A percentile compares a stretch with the other conserved stretches of the same genome.
Conservation (phyloP, 2,797 vertebrate genomes). For the Sebastes vulpes region DNA sequence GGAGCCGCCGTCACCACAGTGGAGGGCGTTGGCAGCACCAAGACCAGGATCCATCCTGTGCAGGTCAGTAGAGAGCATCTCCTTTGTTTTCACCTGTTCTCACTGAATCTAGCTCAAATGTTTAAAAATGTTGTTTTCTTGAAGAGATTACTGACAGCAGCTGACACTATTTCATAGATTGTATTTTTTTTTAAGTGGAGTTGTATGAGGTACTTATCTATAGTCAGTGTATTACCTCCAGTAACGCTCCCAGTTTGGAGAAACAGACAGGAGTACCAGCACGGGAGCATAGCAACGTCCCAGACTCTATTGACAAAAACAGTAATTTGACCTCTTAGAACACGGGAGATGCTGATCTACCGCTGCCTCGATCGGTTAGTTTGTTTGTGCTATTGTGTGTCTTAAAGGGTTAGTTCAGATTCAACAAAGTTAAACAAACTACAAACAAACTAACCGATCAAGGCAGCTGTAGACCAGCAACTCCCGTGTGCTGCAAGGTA, state of each 20-base stretch:
- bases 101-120: no score
- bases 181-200: not conserved
- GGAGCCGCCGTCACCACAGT: constrained; percentile 89
- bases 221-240: not conserved
- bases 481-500: no score
- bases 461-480: no score
- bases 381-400: not conserved
- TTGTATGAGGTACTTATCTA: no score
- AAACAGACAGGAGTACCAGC: no score
- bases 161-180: not conserved
- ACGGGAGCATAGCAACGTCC: not conserved
- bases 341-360: not conserved
- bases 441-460: not conserved
- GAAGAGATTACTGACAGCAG: not conserved
- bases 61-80: constrained; percentile 79
- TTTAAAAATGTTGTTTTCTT: no score
- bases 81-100: not conserved
- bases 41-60: constrained; percentile 87
- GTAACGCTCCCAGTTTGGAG: not conserved
- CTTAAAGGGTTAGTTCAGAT: not conserved
- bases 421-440: not conserved
- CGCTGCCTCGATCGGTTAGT: not conserved
- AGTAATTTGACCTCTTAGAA: not conserved
- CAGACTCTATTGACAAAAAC: not conserved
- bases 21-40: constrained; percentile 90